phyloP scores from a whole-genome alignment of 2,888 invertebrate species.

The Euphydryas editha region DNA sequence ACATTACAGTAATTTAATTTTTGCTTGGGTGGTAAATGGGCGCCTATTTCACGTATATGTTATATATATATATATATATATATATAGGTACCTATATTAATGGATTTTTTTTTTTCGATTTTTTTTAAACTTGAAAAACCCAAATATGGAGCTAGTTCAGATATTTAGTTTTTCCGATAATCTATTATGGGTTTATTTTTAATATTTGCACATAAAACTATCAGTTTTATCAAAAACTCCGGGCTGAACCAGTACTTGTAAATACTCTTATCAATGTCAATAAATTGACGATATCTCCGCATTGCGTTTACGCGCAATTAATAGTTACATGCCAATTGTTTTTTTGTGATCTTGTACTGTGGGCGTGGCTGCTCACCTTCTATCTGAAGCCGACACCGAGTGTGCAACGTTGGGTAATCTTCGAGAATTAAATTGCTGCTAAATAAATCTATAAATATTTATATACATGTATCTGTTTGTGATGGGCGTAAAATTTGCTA shows the following conservation, averaged over 20 bases:
- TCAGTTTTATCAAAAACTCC: not conserved
- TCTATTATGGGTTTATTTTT: not conserved
- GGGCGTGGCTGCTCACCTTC: constrained; percentile 36
- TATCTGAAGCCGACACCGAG: constrained; percentile 14
- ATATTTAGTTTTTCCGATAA: no score
- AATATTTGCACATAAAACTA: not conserved
- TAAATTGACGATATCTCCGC: constrained; percentile 2
- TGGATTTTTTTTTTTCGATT: no score
- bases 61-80: no score
- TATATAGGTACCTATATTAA: no score
- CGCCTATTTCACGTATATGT: no score
- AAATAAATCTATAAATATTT: constrained; percentile 3
- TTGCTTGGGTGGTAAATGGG: no score
- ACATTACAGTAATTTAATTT: no score
- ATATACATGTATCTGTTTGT: not conserved
- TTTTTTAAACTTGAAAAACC: no score
- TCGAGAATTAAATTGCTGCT: not conserved
- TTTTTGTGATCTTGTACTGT: constrained; percentile 19
- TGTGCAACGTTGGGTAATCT: constrained; percentile 3
- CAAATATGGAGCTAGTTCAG: no score
- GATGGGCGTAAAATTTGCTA: not conserved
- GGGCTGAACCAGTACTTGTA: not conserved
- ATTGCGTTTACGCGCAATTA: constrained; percentile 11
- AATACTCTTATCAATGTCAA: constrained; percentile 4
- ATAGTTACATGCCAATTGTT: constrained; percentile 24